These are phyloP conservation scores for Octodon degus DNA, from an alignment of 2,113 vertebrate species.

Conservation along the genomic window DNA sequence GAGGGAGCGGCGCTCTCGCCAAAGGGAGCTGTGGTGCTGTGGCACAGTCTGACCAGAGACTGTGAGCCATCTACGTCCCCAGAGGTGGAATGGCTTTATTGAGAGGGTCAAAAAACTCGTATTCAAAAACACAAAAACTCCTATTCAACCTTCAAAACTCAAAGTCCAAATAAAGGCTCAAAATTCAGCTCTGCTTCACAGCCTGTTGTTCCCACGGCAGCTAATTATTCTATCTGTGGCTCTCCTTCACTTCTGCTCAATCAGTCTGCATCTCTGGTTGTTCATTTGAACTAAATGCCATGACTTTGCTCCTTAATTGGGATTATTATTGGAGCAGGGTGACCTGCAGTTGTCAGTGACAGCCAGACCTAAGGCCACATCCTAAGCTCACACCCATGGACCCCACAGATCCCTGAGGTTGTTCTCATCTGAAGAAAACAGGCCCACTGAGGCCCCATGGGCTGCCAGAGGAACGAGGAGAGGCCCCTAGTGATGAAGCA, in stretches of 20 bases:
- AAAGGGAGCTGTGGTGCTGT: not conserved
- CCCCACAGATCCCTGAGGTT: not conserved
- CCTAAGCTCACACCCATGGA: not conserved
- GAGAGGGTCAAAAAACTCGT: not conserved
- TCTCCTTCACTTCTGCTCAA: not conserved
- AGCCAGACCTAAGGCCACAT: not conserved
- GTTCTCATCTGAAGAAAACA: not conserved
- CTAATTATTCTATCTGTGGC: not conserved
- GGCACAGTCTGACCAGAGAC: not conserved
- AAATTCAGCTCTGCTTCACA: not conserved
- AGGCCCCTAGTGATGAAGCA: not conserved
- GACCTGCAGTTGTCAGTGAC: not conserved
- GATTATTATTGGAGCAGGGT: not conserved
- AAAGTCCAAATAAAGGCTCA: not conserved
- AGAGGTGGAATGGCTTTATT: not conserved
- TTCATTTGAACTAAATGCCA: not conserved
- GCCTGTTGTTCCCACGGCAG: not conserved
- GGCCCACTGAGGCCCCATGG: not conserved
- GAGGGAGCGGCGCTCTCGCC: not conserved
- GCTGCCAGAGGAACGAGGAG: no score
- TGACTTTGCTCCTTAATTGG: not conserved
- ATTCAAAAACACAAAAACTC: not conserved
- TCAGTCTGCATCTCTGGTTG: not conserved
- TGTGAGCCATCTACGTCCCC: not conserved
- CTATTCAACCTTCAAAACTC: not conserved